Percentiles rank a stretch among this genome's conserved stretches.
Evolutionary conservation across 1,140 invertebrate species (phyloP).

Genomic region (Hyposmocoma kahamanoa): DNA sequence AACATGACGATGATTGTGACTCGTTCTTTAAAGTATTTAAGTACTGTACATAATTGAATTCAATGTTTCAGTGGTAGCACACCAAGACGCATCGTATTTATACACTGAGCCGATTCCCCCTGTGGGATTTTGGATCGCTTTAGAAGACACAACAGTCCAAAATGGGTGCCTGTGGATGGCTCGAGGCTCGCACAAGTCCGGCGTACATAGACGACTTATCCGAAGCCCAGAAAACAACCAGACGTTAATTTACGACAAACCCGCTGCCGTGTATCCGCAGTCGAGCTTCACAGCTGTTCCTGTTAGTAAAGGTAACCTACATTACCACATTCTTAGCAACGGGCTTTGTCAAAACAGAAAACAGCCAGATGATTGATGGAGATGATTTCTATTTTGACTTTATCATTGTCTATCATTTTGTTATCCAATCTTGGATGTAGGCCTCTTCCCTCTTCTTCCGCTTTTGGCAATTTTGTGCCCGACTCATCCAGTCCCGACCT

Average conservation of each 20-base stretch:
- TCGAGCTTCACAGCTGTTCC: slow-evolving; percentile 86
- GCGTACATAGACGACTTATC: slow-evolving; percentile 81
- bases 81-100: slow-evolving; percentile 93
- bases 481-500: no score
- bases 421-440: no score
- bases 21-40: no score
- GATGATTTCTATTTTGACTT: no score
- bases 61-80: slow-evolving; percentile 81
- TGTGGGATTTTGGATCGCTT: slow-evolving; percentile 94
- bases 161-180: slow-evolving; percentile 97
- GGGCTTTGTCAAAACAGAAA: no score
- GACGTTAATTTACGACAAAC: slow-evolving; percentile 78
- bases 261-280: slow-evolving; percentile 81
- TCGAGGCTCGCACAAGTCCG: slow-evolving; percentile 91
- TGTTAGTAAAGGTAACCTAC: slow-evolving; percentile 71
- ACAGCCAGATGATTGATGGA: no score
- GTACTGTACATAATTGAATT: slow-evolving; percentile 6
- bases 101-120: slow-evolving; percentile 84
- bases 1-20: no score
- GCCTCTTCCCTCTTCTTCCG: no score
- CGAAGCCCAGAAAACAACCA: slow-evolving; percentile 79
- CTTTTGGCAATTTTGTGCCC: no score
- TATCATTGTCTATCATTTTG: no score
- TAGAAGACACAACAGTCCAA: slow-evolving; percentile 92
- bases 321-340: no score